Evolutionary conservation across 2,888 invertebrate species (phyloP).

Genomic region (Synergus umbraculus): DNA sequence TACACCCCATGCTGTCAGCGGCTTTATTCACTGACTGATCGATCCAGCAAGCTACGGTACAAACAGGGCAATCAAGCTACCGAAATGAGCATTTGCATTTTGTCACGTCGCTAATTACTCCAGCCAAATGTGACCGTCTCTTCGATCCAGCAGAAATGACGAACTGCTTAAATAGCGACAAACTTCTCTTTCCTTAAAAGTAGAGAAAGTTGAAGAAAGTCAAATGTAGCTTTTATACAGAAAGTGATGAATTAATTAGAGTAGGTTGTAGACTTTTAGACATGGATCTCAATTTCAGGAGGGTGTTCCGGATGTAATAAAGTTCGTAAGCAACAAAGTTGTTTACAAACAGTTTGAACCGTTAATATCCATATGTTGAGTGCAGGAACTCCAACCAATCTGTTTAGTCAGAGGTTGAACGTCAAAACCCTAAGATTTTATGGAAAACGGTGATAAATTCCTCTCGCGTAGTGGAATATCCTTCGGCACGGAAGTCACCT

Average conservation of each 20-base stretch:
- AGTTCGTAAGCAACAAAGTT: conserved; percentile 1
- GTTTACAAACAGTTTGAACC: conserved; percentile 3
- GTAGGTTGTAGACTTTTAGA: too few relatives aligned
- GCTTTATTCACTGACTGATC: conserved; percentile 61
- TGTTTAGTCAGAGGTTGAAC: conserved; percentile 15
- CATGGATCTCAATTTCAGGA: background rate
- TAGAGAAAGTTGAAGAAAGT: too few relatives aligned
- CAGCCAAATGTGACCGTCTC: conserved; percentile 25
- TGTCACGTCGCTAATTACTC: conserved; percentile 59
- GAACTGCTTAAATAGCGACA: background rate
- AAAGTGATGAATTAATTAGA: background rate
- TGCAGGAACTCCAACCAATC: conserved; percentile 6
- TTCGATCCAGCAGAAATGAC: background rate
- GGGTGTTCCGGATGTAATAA: background rate
- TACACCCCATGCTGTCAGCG: conserved; percentile 48
- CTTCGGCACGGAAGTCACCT: conserved; percentile 28
- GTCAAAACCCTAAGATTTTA: conserved; percentile 11
- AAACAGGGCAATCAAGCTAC: conserved; percentile 59
- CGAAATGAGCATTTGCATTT: conserved; percentile 61
- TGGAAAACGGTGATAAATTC: conserved; percentile 39
- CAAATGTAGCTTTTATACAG: background rate
- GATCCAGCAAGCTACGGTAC: conserved; percentile 54
- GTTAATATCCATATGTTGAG: background rate
- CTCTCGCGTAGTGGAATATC: conserved; percentile 28
- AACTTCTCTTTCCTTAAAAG: background rate